A percentile compares a stretch with the other conserved stretches of the same genome.
Evolutionary conservation across 92 coral and sea anemone genomes (phyloP).

Genomic region (Phenganax stokvisi): DNA sequence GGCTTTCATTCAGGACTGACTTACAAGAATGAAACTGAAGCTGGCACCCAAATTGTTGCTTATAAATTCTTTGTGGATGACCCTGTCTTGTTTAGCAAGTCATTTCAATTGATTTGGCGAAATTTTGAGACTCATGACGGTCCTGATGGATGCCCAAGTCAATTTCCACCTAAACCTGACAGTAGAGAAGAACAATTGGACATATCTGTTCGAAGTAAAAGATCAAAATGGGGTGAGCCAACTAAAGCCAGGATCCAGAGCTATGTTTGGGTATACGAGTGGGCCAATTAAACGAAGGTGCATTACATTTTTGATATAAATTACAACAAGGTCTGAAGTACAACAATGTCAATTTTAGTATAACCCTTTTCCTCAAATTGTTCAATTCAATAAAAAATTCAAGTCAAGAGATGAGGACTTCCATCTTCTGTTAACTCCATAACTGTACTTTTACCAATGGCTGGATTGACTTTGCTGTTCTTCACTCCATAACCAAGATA

Average conservation of each 20-base stretch:
- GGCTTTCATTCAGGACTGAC: slow-evolving; percentile 41
- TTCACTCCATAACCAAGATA: slow-evolving; percentile 30
- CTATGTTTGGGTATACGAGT: slow-evolving; percentile 37
- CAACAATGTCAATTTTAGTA: too few relatives aligned
- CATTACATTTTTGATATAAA: too few relatives aligned
- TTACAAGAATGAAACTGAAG: not conserved
- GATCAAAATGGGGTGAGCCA: not conserved
- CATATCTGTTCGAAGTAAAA: not conserved
- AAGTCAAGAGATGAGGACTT: too few relatives aligned
- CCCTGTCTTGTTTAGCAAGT: slow-evolving; percentile 46
- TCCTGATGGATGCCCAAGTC: slow-evolving; percentile 21
- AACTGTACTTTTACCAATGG: not conserved
- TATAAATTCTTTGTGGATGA: slow-evolving; percentile 52
- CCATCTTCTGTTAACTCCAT: too few relatives aligned
- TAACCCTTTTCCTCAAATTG: too few relatives aligned
- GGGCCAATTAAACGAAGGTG: not conserved
- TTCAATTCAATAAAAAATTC: too few relatives aligned
- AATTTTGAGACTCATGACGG: slow-evolving; percentile 25
- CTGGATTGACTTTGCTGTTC: slow-evolving; percentile 18
- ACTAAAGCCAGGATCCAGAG: slow-evolving; percentile 16
- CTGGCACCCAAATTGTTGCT: slow-evolving; percentile 18
- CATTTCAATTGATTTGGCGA: slow-evolving; percentile 45
- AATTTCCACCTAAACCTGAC: slow-evolving; percentile 7
- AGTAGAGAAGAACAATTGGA: not conserved
- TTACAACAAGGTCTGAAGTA: too few relatives aligned